Conservation (phyloP, 2,797 vertebrate species). For the Gobio occitaniae region DNA sequence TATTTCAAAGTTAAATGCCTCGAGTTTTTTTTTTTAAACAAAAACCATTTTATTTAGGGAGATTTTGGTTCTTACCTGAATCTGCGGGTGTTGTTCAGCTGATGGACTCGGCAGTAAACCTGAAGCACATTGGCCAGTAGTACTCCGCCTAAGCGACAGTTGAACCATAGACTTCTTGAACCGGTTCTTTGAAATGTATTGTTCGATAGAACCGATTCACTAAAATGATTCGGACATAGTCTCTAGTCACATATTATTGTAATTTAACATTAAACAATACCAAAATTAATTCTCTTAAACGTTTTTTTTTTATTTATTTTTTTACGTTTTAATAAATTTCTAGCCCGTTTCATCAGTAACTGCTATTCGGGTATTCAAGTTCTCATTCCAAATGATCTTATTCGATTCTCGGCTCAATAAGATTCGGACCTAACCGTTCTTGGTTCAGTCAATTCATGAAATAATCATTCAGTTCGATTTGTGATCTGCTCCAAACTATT, state of each 20-base stretch:
- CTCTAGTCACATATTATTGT: neutral
- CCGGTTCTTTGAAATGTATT: conserved; percentile 5
- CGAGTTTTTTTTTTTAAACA: neutral
- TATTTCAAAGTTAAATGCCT: neutral
- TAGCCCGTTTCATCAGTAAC: neutral
- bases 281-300: neutral
- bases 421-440: neutral
- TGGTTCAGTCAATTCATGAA: neutral
- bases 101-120: conserved; percentile 44
- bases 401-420: neutral
- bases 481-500: neutral
- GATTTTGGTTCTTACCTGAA: conserved; percentile 49
- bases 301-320: neutral
- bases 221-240: neutral
- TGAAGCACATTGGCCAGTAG: conserved; percentile 45
- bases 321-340: neutral
- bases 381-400: neutral
- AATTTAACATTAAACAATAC: neutral
- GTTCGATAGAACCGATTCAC: conserved; percentile 27
- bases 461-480: neutral
- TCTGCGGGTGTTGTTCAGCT: conserved; percentile 37
- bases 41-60: neutral
- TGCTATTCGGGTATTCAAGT: neutral
- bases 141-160: neutral
- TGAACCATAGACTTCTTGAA: neutral